phyloP scores from a whole-genome alignment of 2,113 vertebrate genomes.

The Hyaena hyaena region DNA sequence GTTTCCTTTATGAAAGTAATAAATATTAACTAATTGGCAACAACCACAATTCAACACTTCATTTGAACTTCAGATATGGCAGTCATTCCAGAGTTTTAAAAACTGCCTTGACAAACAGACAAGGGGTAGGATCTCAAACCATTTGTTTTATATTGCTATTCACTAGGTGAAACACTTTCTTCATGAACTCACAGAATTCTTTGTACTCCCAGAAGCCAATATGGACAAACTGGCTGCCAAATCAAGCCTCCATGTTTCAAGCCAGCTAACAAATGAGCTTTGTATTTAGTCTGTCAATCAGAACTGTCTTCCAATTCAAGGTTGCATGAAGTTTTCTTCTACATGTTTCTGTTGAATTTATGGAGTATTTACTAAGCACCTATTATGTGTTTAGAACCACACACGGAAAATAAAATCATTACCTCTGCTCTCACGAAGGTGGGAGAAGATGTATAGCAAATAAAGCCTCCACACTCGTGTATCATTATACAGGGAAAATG shows the following conservation, averaged over 20 bases:
- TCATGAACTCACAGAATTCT: conserved; percentile 56
- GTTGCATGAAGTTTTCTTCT: not conserved
- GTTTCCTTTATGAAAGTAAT: not conserved
- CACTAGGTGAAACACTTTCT: conserved; percentile 62
- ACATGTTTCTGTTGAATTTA: not conserved
- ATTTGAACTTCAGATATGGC: conserved; percentile 52
- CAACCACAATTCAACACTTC: not conserved
- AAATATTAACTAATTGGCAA: conserved; percentile 69
- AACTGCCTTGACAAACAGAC: conserved; percentile 44
- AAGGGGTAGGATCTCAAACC: conserved; percentile 60
- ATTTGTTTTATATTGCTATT: conserved; percentile 44
- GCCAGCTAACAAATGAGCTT: not conserved
- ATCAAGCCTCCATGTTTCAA: not conserved
- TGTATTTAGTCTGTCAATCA: not conserved
- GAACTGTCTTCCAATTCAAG: not conserved
- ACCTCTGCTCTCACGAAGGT: not conserved
- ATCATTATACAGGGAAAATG: not conserved
- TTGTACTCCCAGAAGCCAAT: not conserved
- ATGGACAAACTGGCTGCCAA: not conserved
- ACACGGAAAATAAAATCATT: not conserved
- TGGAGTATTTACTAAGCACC: not conserved
- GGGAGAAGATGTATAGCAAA: not conserved
- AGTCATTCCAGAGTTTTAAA: conserved; percentile 61
- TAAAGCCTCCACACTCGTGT: not conserved
- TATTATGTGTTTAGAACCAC: not conserved